Evolutionary conservation across 1,140 invertebrate genomes (phyloP).

Genomic region (Asbolus verrucosus): DNA sequence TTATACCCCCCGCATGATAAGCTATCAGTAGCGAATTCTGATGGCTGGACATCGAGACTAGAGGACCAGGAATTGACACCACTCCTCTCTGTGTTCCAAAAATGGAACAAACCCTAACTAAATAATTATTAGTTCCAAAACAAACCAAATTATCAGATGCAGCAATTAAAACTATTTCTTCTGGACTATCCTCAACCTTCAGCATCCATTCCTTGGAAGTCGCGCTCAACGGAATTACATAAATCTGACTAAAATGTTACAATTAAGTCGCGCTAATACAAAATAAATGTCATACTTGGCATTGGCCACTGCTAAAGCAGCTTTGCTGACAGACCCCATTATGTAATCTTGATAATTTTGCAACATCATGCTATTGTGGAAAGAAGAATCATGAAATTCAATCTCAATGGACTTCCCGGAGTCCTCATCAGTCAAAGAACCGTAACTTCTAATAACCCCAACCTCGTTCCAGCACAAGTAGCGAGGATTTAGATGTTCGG

Average conservation of each 20-base stretch:
- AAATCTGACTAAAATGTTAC: conserved; percentile 57
- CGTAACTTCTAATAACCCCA: conserved; percentile 83
- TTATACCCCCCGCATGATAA: conserved; percentile 74
- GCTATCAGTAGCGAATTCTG: conserved; percentile 80
- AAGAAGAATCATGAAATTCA: conserved; percentile 92
- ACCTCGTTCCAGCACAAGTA: conserved; percentile 89
- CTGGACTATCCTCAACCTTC: conserved; percentile 76
- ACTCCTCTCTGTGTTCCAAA: conserved; percentile 88
- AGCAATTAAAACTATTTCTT: conserved; percentile 80
- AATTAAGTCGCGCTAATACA: neutral
- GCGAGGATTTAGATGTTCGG: conserved; percentile 78
- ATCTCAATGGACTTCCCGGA: conserved; percentile 85
- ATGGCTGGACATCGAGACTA: conserved; percentile 74
- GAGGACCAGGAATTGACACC: conserved; percentile 78
- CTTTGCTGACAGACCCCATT: conserved; percentile 85
- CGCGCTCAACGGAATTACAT: conserved; percentile 74
- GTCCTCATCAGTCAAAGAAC: conserved; percentile 70
- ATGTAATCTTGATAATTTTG: conserved; percentile 82
- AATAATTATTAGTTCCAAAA: conserved; percentile 78
- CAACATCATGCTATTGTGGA: conserved; percentile 91
- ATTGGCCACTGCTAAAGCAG: conserved; percentile 81
- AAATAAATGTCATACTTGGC: conserved; percentile 53
- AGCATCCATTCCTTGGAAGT: conserved; percentile 91
- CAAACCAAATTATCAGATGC: conserved; percentile 82
- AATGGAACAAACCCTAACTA: conserved; percentile 85